Conservation (phyloP, 1,140 invertebrate genomes). For the Drosophila arawakana region DNA sequence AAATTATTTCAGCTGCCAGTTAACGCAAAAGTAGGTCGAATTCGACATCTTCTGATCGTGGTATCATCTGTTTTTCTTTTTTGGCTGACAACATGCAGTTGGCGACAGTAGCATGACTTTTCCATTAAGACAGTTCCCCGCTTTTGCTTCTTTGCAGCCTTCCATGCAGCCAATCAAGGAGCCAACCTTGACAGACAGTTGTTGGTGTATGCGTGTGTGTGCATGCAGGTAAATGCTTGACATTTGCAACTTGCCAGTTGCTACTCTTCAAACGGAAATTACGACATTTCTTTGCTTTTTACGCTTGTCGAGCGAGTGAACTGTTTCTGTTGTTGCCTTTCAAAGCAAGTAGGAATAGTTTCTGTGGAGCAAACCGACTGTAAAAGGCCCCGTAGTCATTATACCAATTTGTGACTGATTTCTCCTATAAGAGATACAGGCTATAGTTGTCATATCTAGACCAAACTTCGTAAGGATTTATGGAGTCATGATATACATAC, state of each 20-base stretch:
- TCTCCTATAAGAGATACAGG: too few relatives aligned
- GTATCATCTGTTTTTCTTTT: background rate
- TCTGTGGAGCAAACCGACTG: too few relatives aligned
- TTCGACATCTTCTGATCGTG: background rate
- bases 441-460: too few relatives aligned
- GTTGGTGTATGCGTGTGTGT: conserved; percentile 10
- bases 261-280: conserved; percentile 68
- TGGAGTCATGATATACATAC: too few relatives aligned
- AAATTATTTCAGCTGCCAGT: conserved; percentile 11
- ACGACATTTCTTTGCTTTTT: conserved; percentile 51
- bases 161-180: conserved; percentile 58
- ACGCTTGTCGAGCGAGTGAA: conserved; percentile 17
- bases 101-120: conserved; percentile 54
- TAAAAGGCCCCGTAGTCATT: too few relatives aligned
- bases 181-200: conserved; percentile 54
- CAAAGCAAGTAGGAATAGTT: background rate
- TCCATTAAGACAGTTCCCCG: conserved; percentile 51
- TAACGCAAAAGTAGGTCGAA: conserved; percentile 41
- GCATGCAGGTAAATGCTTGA: conserved; percentile 15
- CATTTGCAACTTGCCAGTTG: conserved; percentile 62
- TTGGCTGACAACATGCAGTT: conserved; percentile 21
- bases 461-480: too few relatives aligned
- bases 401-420: too few relatives aligned
- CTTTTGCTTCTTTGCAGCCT: conserved; percentile 30
- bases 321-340: conserved; percentile 23